Percentiles rank a stretch among this genome's conserved stretches.
These are phyloP conservation scores for Athalia rosae DNA, from an alignment of 2,888 invertebrate genomes.

Conservation along the genomic window DNA sequence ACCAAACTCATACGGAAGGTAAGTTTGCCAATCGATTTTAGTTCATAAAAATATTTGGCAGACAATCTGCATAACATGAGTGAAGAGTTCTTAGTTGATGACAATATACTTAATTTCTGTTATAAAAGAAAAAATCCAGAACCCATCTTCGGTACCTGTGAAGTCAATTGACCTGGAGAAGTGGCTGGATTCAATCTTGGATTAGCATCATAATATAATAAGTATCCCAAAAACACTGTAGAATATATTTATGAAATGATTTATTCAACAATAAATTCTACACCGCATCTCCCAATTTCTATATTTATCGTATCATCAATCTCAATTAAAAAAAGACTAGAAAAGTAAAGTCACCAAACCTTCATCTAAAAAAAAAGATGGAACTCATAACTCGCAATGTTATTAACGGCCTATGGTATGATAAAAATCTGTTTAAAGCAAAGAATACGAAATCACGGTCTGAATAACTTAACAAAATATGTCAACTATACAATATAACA, in stretches of 20 bases:
- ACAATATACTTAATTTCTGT: conserved; percentile 20
- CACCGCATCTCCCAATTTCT: conserved; percentile 27
- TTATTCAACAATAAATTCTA: conserved; percentile 36
- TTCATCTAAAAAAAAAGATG: neutral
- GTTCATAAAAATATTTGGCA: neutral
- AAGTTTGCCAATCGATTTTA: neutral
- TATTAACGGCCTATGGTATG: neutral
- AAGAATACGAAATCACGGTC: neutral
- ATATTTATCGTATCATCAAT: conserved; percentile 19
- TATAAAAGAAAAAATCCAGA: conserved; percentile 50
- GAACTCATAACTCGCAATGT: neutral
- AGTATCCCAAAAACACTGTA: no score
- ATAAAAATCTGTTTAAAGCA: neutral
- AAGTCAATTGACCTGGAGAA: conserved; percentile 68
- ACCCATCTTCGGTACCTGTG: conserved; percentile 48
- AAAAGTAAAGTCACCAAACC: conserved; percentile 33
- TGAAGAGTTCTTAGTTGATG: neutral
- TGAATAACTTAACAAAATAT: neutral
- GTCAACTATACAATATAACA: conserved; percentile 5
- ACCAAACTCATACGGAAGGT: conserved; percentile 41
- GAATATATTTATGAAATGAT: conserved; percentile 19
- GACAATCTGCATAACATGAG: neutral
- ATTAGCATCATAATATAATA: conserved; percentile 33
- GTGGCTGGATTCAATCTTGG: conserved; percentile 67
- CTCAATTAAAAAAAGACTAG: conserved; percentile 32